Conservation (phyloP, 1,140 invertebrate genomes). For the Planococcus citri region DNA sequence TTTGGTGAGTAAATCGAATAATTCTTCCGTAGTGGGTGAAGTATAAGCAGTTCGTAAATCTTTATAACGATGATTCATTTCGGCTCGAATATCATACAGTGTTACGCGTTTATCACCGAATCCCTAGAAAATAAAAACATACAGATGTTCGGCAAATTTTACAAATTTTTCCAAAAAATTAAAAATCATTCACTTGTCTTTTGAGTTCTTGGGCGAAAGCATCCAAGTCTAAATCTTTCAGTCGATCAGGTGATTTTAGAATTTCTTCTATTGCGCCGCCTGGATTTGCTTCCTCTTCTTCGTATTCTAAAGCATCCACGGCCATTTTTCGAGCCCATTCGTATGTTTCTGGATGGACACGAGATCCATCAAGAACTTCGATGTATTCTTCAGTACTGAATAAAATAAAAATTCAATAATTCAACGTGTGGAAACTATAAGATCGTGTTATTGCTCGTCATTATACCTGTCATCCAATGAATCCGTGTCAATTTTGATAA, state of each 20-base stretch:
- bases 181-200: conserved; percentile 50
- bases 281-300: conserved; percentile 87
- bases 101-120: conserved; percentile 97
- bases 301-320: conserved; percentile 95
- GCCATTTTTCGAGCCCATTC: conserved; percentile 99
- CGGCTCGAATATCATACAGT: conserved; percentile 91
- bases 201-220: conserved; percentile 97
- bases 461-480: conserved; percentile 77
- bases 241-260: conserved; percentile 81
- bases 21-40: conserved; percentile 67
- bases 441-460: too few species aligned
- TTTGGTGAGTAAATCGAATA: conserved; percentile 92
- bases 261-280: conserved; percentile 95
- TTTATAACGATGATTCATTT: conserved; percentile 90
- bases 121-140: conserved; percentile 38
- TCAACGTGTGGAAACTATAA: too few species aligned
- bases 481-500: conserved; percentile 96
- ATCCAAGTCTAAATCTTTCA: conserved; percentile 95
- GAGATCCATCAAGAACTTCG: conserved; percentile 91
- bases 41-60: conserved; percentile 73
- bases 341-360: conserved; percentile 98
- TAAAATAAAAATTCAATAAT: too few species aligned
- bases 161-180: conserved; percentile 37
- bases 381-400: conserved; percentile 79
- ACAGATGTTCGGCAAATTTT: not conserved